phyloP scores from a whole-genome alignment of 2,113 vertebrate genomes.

The Crotalus tigris region DNA sequence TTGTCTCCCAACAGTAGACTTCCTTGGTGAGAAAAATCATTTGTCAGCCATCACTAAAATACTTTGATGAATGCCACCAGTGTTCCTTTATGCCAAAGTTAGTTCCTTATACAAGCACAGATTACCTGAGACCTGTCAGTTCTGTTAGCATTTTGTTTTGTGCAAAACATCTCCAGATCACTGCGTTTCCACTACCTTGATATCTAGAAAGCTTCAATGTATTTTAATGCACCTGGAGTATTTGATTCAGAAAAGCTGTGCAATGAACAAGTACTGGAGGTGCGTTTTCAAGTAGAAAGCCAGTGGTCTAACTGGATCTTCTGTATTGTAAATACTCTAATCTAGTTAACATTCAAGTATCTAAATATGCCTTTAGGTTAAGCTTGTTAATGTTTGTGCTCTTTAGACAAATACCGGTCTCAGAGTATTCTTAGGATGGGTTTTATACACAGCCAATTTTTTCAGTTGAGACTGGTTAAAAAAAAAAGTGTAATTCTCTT shows the following conservation, averaged over 20 bases:
- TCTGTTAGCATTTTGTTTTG: neutral
- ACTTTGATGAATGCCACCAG: neutral
- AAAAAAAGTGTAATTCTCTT: neutral
- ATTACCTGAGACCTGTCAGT: neutral
- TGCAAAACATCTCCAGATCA: neutral
- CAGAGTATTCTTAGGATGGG: neutral
- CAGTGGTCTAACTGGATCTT: neutral
- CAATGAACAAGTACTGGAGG: neutral
- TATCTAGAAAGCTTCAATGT: neutral
- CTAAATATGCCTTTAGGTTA: neutral
- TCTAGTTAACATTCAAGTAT: neutral
- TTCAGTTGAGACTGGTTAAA: neutral
- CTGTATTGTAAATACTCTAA: neutral
- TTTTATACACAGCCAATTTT: neutral
- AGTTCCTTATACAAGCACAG: neutral
- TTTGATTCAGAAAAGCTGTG: neutral
- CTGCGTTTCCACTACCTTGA: neutral
- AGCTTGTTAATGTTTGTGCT: neutral
- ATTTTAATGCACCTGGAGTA: neutral
- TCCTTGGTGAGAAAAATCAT: neutral
- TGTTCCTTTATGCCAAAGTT: neutral
- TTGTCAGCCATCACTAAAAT: neutral
- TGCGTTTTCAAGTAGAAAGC: neutral
- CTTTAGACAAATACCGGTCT: neutral
- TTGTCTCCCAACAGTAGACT: neutral